phyloP scores from a whole-genome alignment of 2,797 vertebrate species.

The Graptemys geographica region DNA sequence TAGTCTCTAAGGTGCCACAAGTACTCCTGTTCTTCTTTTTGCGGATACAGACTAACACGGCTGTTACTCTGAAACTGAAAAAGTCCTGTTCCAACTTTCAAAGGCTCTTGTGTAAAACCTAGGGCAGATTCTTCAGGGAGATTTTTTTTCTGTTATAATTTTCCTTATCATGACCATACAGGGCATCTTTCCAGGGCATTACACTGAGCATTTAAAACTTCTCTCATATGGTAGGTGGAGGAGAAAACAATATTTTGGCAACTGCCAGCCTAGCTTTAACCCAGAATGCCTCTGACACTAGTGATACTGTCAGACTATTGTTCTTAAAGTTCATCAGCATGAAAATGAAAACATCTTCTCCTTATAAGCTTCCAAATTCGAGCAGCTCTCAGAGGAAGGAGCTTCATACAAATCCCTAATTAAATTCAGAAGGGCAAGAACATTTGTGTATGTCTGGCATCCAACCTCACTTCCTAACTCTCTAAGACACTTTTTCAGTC shows the following conservation, averaged over 20 bases:
- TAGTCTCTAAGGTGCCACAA: too few species aligned
- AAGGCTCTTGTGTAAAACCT: not conserved
- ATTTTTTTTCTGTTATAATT: not conserved
- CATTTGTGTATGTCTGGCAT: not conserved
- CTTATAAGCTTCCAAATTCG: not conserved
- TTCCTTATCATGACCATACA: not conserved
- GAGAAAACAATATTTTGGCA: not conserved
- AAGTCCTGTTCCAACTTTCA: not conserved
- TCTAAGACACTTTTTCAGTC: not conserved
- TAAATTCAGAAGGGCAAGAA: not conserved
- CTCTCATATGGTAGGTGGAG: not conserved
- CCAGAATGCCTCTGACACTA: not conserved
- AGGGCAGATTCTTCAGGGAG: not conserved
- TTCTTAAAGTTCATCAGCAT: not conserved
- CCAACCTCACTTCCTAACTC: slow-evolving; percentile 1
- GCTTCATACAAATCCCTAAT: not conserved
- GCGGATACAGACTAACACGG: too few species aligned
- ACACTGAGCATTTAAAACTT: not conserved
- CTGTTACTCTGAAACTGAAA: not conserved
- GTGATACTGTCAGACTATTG: not conserved
- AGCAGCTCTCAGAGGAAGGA: not conserved
- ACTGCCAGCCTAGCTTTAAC: not conserved
- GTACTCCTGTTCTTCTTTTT: too few species aligned
- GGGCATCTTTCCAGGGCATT: not conserved
- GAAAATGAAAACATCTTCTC: not conserved